Evolutionary conservation across 2,113 vertebrate genomes (phyloP), one percentile per base, ranked within the genome.

Genomic region (Nesogale talazaci): DNA sequence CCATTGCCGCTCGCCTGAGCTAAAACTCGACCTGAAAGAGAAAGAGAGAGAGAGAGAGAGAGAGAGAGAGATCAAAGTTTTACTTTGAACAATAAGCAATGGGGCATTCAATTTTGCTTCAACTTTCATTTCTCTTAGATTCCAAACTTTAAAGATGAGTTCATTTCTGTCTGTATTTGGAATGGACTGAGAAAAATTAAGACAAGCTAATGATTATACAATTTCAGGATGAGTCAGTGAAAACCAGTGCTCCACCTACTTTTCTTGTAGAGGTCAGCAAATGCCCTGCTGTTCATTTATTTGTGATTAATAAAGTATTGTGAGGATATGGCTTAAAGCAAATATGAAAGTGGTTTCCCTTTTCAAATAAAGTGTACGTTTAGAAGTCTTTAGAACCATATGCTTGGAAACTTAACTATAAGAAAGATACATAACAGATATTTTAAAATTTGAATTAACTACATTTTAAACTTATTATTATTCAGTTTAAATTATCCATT

Each of bases 1-100:
- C 98, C 96, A 9, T 98, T 98, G 0, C 97, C 65, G 93, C 98
- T 98, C 0, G 98, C 98, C 2, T 98, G 95, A 25, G 98, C 98
- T 92, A 99, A 96, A 22, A 74, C 79, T 74, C 57, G 96, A 96
- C 99, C 98, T 98, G 97, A 12, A 90, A 95, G 31, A 93, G 83
- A 89, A 38, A 14, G 16, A 91, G 42, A 72, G 77, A 67, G 14
- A 89, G 59, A 67, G 23, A 78, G 16, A 15, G 92, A 95, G 31
- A 94, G 83, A 90, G 40, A 14, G 16, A 92, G 42, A 72, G 77
- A 63, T n/a, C 34, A 76, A 89, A 96, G 84, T 91, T 94, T 77
- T 82, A 91, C 86, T 79, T 89, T 46, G 82, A 94, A 83, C 22
- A 86, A 22, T 6, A 31, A 78, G n/a, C 1, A 1, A 38, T 78